phyloP scores from a whole-genome alignment of 1,140 invertebrate genomes.

The Ganaspis sp. region DNA sequence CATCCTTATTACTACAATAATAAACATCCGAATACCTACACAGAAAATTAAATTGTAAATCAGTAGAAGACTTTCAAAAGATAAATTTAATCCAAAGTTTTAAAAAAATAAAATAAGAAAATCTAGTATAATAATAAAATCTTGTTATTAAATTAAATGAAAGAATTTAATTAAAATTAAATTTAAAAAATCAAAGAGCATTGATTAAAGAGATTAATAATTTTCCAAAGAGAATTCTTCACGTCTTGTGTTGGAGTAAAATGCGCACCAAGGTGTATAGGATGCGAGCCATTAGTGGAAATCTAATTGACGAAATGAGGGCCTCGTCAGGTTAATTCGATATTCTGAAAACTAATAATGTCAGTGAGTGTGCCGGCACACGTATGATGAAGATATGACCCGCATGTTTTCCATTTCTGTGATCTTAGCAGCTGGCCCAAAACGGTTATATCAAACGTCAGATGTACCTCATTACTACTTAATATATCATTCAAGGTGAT shows the following conservation, averaged over 20 bases:
- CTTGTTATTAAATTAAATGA: too few species aligned
- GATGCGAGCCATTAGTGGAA: neutral
- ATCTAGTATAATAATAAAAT: too few species aligned
- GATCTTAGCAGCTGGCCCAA: slow-evolving; percentile 64
- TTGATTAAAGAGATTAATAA: too few species aligned
- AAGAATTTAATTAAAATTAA: too few species aligned
- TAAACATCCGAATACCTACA: too few species aligned
- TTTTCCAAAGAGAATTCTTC: neutral
- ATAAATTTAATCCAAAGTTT: too few species aligned
- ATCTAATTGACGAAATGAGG: slow-evolving; percentile 27
- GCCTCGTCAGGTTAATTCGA: slow-evolving; percentile 47
- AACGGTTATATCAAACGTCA: slow-evolving; percentile 56
- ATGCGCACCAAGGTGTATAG: slow-evolving; percentile 3
- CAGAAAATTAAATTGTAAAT: too few species aligned
- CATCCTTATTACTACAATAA: too few species aligned
- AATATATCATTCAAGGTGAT: slow-evolving; percentile 19
- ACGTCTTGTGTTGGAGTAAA: neutral
- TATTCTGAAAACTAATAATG: slow-evolving; percentile 45
- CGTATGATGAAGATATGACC: slow-evolving; percentile 63
- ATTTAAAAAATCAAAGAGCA: too few species aligned
- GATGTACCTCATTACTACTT: slow-evolving; percentile 54
- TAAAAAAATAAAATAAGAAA: too few species aligned
- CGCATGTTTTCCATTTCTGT: slow-evolving; percentile 61
- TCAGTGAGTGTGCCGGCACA: slow-evolving; percentile 45
- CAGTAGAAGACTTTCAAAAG: too few species aligned